Base-by-base conservation (phyloP, 2,113 vertebrate genomes). In the Hypanus sabinus region DNA sequence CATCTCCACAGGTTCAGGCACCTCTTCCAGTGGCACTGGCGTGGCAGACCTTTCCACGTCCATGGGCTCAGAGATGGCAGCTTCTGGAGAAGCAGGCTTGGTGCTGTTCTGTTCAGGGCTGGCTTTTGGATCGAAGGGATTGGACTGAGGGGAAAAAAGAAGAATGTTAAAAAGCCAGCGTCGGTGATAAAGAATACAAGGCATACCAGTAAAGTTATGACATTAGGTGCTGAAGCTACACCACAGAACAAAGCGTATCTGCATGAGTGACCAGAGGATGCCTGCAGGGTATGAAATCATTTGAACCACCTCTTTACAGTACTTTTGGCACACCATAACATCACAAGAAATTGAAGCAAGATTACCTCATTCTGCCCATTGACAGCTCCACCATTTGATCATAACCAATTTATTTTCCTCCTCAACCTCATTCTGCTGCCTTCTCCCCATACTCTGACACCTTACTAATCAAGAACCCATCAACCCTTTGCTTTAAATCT, bases 31-130 rank as follows among this genome's bases (percentile, higher is more conserved):
- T 0, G 98, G 98, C 0, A 99, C 97, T 0, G 98, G 98, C 0
- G 98, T 99, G 0, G 98, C 98, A 0, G 98, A 98, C 18, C 97
- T 97, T 14, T 99, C 98, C 1, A 95, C 94, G 4, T 99, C 98
- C 96, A 96, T 96, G 5, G 96, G 95, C 80, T 99, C 98, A 0
- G 96, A 94, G 0, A 96, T 91, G 0, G 95, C 36, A 0, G 96
- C 95, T 75, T 99, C 98, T 0, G 98, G 98, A 16, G 98, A 99
- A 0, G 97, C 96, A 0, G 98, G 97, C 94, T 99, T 99, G 92
- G 95, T 22, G 0, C 96, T 94, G 8, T 96, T 95, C 1, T 96
- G 94, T 85, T 98, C 98, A 0, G 95, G 92, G 1, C 95, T 95
- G 0, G 96, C 94, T 95, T 98, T 99, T 94, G 96, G 96, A 94